phyloP scores from a whole-genome alignment of 2,113 vertebrate species.

The Connochaetes taurinus region DNA sequence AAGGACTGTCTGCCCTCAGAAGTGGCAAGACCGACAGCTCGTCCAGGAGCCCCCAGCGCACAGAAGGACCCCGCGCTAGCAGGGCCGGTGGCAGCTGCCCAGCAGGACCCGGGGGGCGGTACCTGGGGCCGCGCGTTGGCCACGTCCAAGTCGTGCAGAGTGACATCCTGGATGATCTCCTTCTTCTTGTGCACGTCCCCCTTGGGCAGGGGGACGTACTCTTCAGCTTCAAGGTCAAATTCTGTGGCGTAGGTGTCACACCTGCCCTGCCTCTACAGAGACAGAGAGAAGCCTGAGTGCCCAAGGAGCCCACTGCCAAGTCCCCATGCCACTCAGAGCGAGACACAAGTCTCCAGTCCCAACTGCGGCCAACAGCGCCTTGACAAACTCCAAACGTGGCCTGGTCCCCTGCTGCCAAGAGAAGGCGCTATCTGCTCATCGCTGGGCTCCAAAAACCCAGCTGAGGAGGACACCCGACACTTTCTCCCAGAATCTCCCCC shows the following conservation, averaged over 20 bases:
- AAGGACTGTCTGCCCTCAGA: neutral
- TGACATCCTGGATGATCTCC: slow-evolving; percentile 99
- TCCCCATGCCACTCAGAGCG: slow-evolving; percentile 62
- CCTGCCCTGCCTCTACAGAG: slow-evolving; percentile 92
- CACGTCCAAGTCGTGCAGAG: slow-evolving; percentile 95
- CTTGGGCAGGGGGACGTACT: slow-evolving; percentile 97
- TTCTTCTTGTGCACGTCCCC: slow-evolving; percentile 99
- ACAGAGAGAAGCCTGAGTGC: slow-evolving; percentile 71
- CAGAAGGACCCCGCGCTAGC: neutral
- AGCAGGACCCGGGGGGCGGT: neutral
- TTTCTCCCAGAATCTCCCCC: slow-evolving; percentile 59
- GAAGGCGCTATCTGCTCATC: slow-evolving; percentile 79
- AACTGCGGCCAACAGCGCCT: slow-evolving; percentile 74
- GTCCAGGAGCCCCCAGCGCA: neutral
- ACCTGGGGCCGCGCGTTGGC: slow-evolving; percentile 98
- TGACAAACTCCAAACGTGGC: slow-evolving; percentile 80
- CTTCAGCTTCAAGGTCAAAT: slow-evolving; percentile 98
- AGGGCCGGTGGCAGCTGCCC: neutral
- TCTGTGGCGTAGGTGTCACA: slow-evolving; percentile 99
- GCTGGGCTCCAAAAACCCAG: slow-evolving; percentile 58
- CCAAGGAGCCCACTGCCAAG: slow-evolving; percentile 72
- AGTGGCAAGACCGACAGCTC: neutral
- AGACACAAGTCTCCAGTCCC: slow-evolving; percentile 63
- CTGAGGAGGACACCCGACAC: slow-evolving; percentile 69
- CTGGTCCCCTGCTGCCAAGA: slow-evolving; percentile 67